phyloP scores from a whole-genome alignment of 2,113 vertebrate species.

The Gnathonemus echidnorhynchus region DNA sequence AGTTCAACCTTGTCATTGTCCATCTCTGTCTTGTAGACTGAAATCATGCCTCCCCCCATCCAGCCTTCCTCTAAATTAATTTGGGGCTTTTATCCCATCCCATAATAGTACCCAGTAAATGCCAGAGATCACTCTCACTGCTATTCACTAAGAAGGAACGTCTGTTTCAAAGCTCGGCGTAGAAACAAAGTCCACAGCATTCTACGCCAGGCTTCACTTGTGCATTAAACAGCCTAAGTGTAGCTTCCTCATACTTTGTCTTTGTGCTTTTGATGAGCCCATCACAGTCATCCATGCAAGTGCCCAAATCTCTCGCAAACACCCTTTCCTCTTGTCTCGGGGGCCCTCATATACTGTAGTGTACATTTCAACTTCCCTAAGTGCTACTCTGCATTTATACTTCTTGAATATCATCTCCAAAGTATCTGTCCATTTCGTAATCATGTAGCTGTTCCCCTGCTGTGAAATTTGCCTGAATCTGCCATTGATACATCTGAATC shows the following conservation, averaged over 20 bases:
- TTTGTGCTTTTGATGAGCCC: background rate
- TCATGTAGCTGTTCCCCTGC: background rate
- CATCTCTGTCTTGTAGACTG: background rate
- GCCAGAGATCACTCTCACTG: background rate
- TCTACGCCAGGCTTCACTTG: background rate
- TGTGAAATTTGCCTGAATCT: background rate
- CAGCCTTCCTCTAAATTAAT: background rate
- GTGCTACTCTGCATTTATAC: background rate
- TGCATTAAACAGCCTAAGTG: background rate
- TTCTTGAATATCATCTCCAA: background rate
- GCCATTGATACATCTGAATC: background rate
- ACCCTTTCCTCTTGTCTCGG: background rate
- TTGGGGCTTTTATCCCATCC: background rate
- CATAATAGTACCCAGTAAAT: background rate
- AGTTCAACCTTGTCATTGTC: background rate
- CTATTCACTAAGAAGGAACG: background rate
- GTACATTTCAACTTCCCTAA: background rate
- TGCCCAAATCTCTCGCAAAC: background rate
- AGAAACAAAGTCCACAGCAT: background rate
- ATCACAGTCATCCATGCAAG: background rate
- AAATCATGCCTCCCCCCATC: background rate
- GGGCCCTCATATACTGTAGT: background rate
- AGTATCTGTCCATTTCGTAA: background rate
- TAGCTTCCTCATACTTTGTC: background rate
- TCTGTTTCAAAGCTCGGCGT: background rate